Evolutionary conservation across 2,797 vertebrate species (phyloP).

Genomic region (Aotus griseimembra): DNA sequence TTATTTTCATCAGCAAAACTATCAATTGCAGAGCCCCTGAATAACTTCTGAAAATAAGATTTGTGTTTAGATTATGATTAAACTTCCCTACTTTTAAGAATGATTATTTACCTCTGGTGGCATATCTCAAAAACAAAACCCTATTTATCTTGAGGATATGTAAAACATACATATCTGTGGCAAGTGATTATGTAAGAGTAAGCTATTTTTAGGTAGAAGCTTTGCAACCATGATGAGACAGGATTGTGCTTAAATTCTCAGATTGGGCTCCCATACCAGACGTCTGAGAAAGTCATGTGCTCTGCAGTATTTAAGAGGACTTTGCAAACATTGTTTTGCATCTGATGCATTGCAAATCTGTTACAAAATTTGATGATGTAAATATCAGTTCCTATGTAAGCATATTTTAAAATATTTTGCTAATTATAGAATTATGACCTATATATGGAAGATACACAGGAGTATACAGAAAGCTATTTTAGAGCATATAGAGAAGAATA

Average conservation of each 20-base stretch:
- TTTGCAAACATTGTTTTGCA: neutral
- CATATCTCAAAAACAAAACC: slow-evolving; percentile 19
- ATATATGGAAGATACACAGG: neutral
- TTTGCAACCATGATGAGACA: slow-evolving; percentile 15
- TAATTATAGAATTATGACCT: slow-evolving; percentile 12
- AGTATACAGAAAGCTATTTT: neutral
- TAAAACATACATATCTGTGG: slow-evolving; percentile 27
- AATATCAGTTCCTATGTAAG: neutral
- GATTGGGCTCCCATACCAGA: neutral
- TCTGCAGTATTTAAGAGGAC: neutral
- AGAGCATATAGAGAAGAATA: neutral
- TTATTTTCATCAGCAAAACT: slow-evolving; percentile 20
- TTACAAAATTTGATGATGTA: neutral
- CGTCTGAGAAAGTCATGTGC: neutral
- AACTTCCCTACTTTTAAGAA: slow-evolving; percentile 38
- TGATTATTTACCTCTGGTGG: neutral
- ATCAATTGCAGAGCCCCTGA: neutral
- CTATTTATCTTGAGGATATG: slow-evolving; percentile 7
- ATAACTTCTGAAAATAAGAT: neutral
- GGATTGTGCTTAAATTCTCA: slow-evolving; percentile 18
- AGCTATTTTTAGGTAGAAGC: slow-evolving; percentile 69
- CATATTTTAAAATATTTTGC: slow-evolving; percentile 33
- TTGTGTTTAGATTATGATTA: slow-evolving; percentile 30
- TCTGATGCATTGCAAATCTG: neutral
- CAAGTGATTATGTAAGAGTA: slow-evolving; percentile 56